phyloP scores from a whole-genome alignment of 2,113 vertebrate genomes.

The Gnathonemus longibarbis region DNA sequence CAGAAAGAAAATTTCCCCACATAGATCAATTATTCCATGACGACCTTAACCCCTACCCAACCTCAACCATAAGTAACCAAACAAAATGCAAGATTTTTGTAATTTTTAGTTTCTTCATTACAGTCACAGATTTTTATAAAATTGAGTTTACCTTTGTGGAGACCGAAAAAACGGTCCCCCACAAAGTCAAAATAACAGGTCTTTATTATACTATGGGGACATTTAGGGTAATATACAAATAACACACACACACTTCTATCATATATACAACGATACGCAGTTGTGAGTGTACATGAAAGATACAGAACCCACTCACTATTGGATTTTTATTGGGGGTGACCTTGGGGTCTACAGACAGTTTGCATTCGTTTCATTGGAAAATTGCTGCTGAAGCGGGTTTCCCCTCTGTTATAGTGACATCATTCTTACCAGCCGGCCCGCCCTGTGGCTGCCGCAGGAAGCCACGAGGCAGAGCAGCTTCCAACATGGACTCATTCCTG shows the following conservation, averaged over 20 bases:
- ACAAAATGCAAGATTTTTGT: too few relatives aligned
- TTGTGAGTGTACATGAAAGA: background rate
- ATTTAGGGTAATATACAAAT: too few relatives aligned
- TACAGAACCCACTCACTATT: background rate
- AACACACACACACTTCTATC: background rate
- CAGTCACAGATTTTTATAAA: too few relatives aligned
- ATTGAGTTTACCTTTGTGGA: too few relatives aligned
- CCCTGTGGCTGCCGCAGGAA: conserved; percentile 12
- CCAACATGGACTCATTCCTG: conserved; percentile 23
- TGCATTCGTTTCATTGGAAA: background rate
- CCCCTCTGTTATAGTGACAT: conserved; percentile 48
- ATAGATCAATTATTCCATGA: too few relatives aligned
- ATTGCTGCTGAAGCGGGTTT: conserved; percentile 26
- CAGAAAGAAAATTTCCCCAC: too few relatives aligned
- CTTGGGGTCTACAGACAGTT: background rate
- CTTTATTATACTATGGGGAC: too few relatives aligned
- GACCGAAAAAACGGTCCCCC: too few relatives aligned
- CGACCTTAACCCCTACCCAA: too few relatives aligned
- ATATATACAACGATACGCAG: background rate
- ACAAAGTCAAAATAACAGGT: too few relatives aligned
- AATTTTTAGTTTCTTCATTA: too few relatives aligned
- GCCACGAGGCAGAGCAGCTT: background rate
- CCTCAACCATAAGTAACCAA: too few relatives aligned
- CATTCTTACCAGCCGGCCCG: conserved; percentile 26
- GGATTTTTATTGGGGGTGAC: background rate